Evolutionary conservation across 1,140 invertebrate genomes (phyloP), one percentile per base, ranked within the genome.

Genomic region (Halotydeus destructor): DNA sequence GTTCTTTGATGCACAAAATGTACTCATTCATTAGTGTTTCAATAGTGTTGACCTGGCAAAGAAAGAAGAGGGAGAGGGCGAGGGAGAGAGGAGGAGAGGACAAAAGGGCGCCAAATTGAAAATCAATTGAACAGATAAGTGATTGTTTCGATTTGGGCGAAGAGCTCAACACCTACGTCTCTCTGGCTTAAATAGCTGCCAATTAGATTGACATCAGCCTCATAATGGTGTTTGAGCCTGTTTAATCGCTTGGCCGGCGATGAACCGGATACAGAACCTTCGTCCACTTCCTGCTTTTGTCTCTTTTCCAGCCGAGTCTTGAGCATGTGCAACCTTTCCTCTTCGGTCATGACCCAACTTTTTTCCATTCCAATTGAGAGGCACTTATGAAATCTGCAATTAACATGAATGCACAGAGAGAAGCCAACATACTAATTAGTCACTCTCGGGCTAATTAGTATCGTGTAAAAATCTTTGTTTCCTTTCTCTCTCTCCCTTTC

Each of bases 341-440:
- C 55, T 37, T 64, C 62, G 5, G 53, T 56, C 60, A 63, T 64
- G 8, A 64, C 60, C 62, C 61, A 63, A 22, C 59, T 57, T 24
- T 57, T 63, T 49, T 64, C 61, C 62, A 64, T 64, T 22, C 62
- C 62, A 38, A 62, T 63, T 0, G 48, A 43, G 3, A 62, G 36
- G 46, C 62, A 64, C 50, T 60, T 60, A 32, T 60, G 43, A 41
- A 64, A 62, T 22, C 62, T 55, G 25, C 5, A 30, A 30, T 30
- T 30, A 9, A 30, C n/a, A n/a, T 30, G 28, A n/a, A 30, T 30
- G 28, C n/a, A 9, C n/a, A 30, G 28, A 30, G 28, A 30, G 28
- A 30, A 30, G 28, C 14, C n/a, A n/a, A n/a, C n/a, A n/a, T n/a
- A n/a, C n/a, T n/a, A n/a, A n/a, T n/a, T n/a, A n/a, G n/a, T n/a